Evolutionary conservation across 2,797 vertebrate species (phyloP).

Genomic region (Coracias cyanogaster): DNA sequence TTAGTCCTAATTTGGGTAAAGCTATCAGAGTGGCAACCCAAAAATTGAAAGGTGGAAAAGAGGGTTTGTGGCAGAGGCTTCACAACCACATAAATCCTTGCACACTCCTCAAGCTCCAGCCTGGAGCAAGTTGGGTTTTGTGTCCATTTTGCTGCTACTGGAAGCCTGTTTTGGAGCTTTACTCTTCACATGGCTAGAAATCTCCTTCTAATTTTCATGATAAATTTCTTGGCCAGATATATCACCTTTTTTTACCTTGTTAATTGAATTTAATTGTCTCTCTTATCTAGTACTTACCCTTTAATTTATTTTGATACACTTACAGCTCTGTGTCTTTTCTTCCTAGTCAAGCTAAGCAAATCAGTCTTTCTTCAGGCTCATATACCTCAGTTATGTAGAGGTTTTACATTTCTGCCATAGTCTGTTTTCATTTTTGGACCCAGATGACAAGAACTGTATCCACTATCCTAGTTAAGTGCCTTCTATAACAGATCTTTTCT

Average conservation of each 20-base stretch:
- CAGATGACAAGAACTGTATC: background rate
- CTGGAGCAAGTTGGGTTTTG: background rate
- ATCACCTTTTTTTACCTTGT: background rate
- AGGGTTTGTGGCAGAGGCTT: background rate
- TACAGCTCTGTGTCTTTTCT: background rate
- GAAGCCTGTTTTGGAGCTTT: background rate
- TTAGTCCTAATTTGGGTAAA: background rate
- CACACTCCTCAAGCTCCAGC: background rate
- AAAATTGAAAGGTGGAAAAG: background rate
- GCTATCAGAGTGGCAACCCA: background rate
- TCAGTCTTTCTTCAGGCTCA: background rate
- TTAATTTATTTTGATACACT: background rate
- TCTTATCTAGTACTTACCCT: background rate
- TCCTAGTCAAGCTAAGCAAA: background rate
- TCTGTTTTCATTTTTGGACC: background rate
- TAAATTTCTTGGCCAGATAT: background rate
- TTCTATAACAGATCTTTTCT: background rate
- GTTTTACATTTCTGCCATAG: background rate
- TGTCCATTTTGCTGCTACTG: background rate
- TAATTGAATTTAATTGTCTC: background rate
- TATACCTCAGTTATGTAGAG: background rate
- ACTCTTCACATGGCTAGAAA: background rate
- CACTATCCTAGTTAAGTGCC: background rate
- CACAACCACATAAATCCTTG: background rate
- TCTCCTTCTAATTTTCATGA: background rate